Conservation (phyloP, 2,113 vertebrate genomes). For the Nannospalax galili region DNA sequence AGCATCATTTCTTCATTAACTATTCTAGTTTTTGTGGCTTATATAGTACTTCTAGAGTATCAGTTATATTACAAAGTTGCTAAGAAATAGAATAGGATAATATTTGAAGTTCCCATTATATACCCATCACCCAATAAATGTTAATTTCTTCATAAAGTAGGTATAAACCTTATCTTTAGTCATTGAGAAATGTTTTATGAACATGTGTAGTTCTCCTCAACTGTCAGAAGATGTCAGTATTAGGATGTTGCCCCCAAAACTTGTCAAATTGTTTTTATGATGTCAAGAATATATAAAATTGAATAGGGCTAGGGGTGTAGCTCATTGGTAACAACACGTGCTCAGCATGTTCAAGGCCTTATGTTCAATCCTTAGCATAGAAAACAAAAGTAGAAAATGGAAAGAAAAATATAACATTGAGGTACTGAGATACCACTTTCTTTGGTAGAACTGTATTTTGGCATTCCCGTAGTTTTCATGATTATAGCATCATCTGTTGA, state of each 20-base stretch:
- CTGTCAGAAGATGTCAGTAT: slow-evolving; percentile 85
- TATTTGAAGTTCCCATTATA: slow-evolving; percentile 11
- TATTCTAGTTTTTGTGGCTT: slow-evolving; percentile 33
- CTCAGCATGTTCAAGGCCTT: not conserved
- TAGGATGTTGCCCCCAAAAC: slow-evolving; percentile 49
- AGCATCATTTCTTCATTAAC: slow-evolving; percentile 39
- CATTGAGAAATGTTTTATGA: slow-evolving; percentile 38
- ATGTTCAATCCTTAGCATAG: no score
- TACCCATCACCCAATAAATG: slow-evolving; percentile 22
- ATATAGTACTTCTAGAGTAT: not conserved
- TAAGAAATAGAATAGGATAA: not conserved
- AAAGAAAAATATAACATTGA: not conserved
- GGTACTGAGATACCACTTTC: not conserved
- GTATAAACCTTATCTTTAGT: not conserved
- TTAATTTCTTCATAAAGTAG: slow-evolving; percentile 38
- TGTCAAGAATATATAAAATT: slow-evolving; percentile 35
- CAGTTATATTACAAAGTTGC: slow-evolving; percentile 34
- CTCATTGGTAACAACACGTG: not conserved
- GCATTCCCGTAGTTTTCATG: slow-evolving; percentile 32
- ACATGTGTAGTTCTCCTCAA: slow-evolving; percentile 65
- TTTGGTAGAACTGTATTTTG: slow-evolving; percentile 41
- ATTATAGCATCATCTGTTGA: slow-evolving; percentile 12
- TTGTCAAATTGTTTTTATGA: no score
- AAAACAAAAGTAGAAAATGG: not conserved
- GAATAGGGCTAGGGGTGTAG: not conserved